These are phyloP conservation scores for Acleris emargana DNA, from an alignment of 2,888 invertebrate genomes.

Conservation along the genomic window DNA sequence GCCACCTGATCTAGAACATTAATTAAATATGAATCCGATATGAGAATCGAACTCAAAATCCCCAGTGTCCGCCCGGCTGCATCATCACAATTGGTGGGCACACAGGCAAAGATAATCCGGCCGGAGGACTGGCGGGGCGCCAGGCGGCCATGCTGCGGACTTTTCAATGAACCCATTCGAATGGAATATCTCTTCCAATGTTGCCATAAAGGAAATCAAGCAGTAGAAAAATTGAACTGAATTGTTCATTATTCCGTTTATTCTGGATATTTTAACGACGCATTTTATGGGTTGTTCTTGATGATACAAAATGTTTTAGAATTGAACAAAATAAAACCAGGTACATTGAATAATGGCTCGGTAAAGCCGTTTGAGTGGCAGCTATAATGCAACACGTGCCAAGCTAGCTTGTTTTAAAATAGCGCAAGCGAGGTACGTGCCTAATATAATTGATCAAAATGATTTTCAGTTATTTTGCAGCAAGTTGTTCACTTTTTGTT, in stretches of 20 bases:
- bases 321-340: not conserved
- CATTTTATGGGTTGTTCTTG: not conserved
- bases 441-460: too few relatives aligned
- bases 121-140: conserved; percentile 69
- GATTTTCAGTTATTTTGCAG: too few relatives aligned
- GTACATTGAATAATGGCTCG: not conserved
- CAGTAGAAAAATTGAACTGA: conserved; percentile 67
- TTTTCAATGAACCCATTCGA: conserved; percentile 80
- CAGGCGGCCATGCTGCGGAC: conserved; percentile 79
- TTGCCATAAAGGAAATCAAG: conserved; percentile 79
- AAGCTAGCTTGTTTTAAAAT: not conserved
- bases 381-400: not conserved
- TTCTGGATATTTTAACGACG: conserved; percentile 23
- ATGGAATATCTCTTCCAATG: conserved; percentile 80
- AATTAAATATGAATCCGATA: conserved; percentile 60
- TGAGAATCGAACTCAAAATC: conserved; percentile 59
- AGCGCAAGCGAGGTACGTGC: not conserved
- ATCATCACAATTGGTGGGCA: conserved; percentile 76
- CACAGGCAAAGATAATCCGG: conserved; percentile 73
- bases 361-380: not conserved
- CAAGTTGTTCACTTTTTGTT: too few relatives aligned
- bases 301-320: not conserved
- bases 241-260: conserved; percentile 47
- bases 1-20: conserved; percentile 33
- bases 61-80: conserved; percentile 51